phyloP scores from a whole-genome alignment of 2,113 vertebrate genomes.

The Gallinago undulata region DNA sequence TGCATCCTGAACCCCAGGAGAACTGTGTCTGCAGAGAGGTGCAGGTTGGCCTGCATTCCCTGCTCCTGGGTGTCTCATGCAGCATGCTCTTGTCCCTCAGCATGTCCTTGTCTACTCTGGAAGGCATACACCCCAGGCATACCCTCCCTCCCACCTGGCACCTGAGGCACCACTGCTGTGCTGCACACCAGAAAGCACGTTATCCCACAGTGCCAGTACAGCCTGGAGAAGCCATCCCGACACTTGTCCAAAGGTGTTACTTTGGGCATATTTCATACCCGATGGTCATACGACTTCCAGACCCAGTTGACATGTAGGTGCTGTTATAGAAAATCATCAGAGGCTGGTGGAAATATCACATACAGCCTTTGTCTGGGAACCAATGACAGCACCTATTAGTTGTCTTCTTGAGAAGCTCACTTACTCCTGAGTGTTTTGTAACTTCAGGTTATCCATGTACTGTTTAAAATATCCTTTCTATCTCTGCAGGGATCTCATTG shows the following conservation, averaged over 20 bases:
- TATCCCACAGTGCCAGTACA: neutral
- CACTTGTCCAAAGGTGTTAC: neutral
- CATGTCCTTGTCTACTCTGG: rapidly evolving
- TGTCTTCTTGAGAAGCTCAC: neutral
- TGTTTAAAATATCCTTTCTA: neutral
- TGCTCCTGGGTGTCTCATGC: rapidly evolving
- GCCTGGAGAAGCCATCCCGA: neutral
- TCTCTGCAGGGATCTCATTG: neutral
- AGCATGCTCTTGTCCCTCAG: neutral
- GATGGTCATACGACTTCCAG: neutral
- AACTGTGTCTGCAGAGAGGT: neutral
- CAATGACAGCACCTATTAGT: neutral
- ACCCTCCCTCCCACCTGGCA: rapidly evolving
- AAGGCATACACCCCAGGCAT: neutral
- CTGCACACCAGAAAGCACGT: neutral
- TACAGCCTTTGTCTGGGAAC: neutral
- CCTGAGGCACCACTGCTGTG: neutral
- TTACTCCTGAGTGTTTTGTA: neutral
- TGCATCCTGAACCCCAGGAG: neutral
- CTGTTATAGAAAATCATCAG: neutral
- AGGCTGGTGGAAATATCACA: neutral
- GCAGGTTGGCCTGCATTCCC: neutral
- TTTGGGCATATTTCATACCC: neutral
- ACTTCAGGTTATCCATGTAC: neutral
- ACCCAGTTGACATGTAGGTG: neutral